Percentiles rank a stretch among this genome's conserved stretches.
These are phyloP conservation scores for Columbina picui DNA, from an alignment of 2,113 vertebrate species.

Conservation along the genomic window DNA sequence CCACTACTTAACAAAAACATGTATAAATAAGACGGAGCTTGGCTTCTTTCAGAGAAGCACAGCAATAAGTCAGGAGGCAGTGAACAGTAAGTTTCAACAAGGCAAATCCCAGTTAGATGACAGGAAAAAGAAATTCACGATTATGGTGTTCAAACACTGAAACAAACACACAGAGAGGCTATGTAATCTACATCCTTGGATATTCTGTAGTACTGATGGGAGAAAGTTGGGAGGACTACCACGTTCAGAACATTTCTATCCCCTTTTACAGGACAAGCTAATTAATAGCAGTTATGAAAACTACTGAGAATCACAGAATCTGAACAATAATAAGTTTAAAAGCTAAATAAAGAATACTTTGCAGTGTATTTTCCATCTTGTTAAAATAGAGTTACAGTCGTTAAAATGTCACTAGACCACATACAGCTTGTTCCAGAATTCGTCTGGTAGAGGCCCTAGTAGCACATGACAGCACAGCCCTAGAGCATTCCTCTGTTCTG, in stretches of 20 bases:
- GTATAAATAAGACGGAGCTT: rapidly evolving
- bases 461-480: neutral
- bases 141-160: neutral
- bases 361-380: neutral
- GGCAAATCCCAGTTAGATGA: neutral
- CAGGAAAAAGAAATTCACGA: rapidly evolving
- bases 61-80: neutral
- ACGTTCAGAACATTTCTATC: neutral
- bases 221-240: neutral
- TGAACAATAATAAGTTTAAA: neutral
- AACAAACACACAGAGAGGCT: neutral
- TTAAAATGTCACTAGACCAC: neutral
- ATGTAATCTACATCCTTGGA: neutral
- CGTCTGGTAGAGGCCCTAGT: neutral
- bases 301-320: neutral
- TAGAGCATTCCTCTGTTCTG: neutral
- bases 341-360: neutral
- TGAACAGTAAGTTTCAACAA: neutral
- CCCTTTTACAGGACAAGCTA: neutral
- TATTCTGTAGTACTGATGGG: neutral
- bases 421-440: neutral
- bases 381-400: neutral
- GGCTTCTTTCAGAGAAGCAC: neutral
- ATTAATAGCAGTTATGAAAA: neutral
- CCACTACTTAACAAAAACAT: neutral